Evolutionary conservation across 2,888 invertebrate genomes (phyloP), one percentile per base, ranked within the genome.

Genomic region (Chorisops tibialis): DNA sequence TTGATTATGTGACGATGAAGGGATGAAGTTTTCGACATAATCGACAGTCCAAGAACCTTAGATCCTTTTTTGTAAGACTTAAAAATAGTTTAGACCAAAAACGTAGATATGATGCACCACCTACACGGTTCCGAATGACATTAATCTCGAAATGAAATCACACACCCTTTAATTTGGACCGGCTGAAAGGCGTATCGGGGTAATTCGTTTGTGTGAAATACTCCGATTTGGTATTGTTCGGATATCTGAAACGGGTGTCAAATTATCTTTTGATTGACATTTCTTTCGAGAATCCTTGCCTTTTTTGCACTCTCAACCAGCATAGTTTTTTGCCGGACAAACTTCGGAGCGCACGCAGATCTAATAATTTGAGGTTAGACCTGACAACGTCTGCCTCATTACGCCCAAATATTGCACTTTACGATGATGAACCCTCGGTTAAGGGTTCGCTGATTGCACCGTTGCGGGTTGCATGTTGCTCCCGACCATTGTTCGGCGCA

Each of bases 221-320:
- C 21, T 37, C 51, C 51, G 51, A 52, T 52, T n/a, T 52, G 38
- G 18, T 16, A 37, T 38, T 52, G 56, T 49, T 39, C 45, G 48
- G 62, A 49, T 19, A 56, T 45, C 14, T 50, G 43, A 50, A 58
- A 50, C 62, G 62, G 59, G 62, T 62, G 62, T 62, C 62, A 56
- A 45, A 62, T 62, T 62, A 41, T 62, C 50, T 49, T 59, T 58
- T 62, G 62, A 62, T 62, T 62, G 62, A 62, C 62, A 62, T 47
- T 58, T 62, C 56, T 59, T 56, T 62, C n/a, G 14, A 11, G n/a
- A 50, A 19, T 50, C 50, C 12, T n/a, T n/a, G n/a, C n/a, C n/a
- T 38, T 19, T 52, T 38, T 38, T 52, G 49, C 21, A 11, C 11
- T 37, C 18, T 4, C 37, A 39, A 6, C 37, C 9, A 9, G 9